Percentiles rank a stretch among this genome's conserved stretches.
Evolutionary conservation across 2,888 invertebrate genomes (phyloP).

Genomic region (Vanessa cardui): DNA sequence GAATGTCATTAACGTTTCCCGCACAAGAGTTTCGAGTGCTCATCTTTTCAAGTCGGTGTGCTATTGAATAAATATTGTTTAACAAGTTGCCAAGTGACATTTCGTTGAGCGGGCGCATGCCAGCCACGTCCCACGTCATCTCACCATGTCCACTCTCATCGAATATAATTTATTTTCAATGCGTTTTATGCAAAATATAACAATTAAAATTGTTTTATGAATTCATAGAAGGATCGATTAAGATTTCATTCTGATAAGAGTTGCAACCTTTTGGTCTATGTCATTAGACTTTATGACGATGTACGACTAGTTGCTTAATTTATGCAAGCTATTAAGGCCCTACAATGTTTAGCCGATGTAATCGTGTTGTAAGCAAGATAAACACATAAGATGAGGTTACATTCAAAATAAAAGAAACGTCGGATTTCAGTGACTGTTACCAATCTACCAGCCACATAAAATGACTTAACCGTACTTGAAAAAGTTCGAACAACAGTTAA

Average conservation of each 20-base stretch:
- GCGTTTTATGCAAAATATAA: conserved; percentile 71
- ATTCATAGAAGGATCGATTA: conserved; percentile 70
- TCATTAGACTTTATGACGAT: conserved; percentile 60
- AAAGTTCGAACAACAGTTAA: conserved; percentile 45
- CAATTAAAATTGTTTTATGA: conserved; percentile 77
- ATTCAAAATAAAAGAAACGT: neutral
- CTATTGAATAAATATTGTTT: conserved; percentile 79
- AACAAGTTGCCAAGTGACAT: conserved; percentile 78
- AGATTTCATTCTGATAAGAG: conserved; percentile 78
- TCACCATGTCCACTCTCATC: conserved; percentile 59
- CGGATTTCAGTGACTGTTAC: neutral
- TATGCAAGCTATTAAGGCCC: conserved; percentile 49
- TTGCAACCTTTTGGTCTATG: conserved; percentile 61
- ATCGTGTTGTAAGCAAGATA: conserved; percentile 21
- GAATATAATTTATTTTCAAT: conserved; percentile 70
- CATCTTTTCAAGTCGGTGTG: conserved; percentile 66
- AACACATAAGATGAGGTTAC: neutral
- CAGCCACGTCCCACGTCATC: conserved; percentile 62
- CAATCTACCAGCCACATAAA: neutral
- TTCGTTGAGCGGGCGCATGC: conserved; percentile 59
- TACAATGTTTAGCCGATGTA: conserved; percentile 5
- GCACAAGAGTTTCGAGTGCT: conserved; percentile 72
- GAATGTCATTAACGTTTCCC: conserved; percentile 78
- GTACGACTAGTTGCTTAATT: conserved; percentile 51
- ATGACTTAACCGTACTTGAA: neutral